Conservation (phyloP, 2,797 vertebrate genomes). For the Labeo calbasu region DNA sequence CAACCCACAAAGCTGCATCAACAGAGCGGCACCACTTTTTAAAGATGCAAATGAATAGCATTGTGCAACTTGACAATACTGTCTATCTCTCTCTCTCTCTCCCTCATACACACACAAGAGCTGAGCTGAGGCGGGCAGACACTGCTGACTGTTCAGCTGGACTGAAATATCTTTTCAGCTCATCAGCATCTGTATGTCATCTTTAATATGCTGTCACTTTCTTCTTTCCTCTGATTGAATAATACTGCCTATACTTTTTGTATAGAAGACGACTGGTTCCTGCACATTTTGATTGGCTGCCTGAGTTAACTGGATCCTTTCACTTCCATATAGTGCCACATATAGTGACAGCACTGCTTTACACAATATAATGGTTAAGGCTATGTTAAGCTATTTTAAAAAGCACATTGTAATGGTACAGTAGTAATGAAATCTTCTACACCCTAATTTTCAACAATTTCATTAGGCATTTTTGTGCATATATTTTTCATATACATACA, state of each 20-base stretch:
- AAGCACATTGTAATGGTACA: neutral
- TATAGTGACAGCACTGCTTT: neutral
- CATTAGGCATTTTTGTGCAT: neutral
- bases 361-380: neutral
- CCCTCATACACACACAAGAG: neutral
- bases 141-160: constrained; percentile 35
- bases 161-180: constrained; percentile 30
- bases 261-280: neutral
- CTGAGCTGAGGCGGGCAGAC: constrained; percentile 7
- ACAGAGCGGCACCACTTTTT: neutral
- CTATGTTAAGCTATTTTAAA: neutral
- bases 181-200: constrained; percentile 37
- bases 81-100: neutral
- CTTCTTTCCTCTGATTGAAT: constrained; percentile 23
- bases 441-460: neutral
- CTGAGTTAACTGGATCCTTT: neutral
- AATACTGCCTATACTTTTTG: neutral
- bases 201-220: constrained; percentile 32
- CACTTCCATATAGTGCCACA: neutral
- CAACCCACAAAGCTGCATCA: constrained; percentile 3
- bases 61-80: constrained; percentile 14
- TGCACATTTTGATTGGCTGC: neutral
- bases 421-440: neutral
- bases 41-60: neutral
- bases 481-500: neutral